Evolutionary conservation across 2,113 vertebrate species (phyloP), one percentile per base, ranked within the genome.

Genomic region (Oplegnathus fasciatus): DNA sequence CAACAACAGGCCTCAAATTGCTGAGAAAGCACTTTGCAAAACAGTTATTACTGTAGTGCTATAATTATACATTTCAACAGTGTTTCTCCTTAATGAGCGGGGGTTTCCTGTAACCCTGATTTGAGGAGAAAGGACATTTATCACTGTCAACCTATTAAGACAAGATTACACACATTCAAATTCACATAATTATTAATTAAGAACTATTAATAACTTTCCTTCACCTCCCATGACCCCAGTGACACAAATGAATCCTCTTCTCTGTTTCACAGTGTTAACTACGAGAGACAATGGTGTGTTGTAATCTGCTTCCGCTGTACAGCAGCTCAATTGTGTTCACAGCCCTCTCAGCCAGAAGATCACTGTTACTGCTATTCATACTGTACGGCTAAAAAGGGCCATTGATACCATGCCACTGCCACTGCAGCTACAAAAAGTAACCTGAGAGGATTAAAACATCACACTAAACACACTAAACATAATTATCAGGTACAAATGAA

Each of bases 271-370:
- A 78, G 76, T 48, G 82, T 60, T 64, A 91, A 60, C 60, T 83
- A 71, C 80, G 83, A 72, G 55, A 50, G 66, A 92, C 88, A 91
- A 88, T 88, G 37, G 74, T n/a, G 15, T 52, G 55, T 78, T 91
- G 89, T 91, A 48, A 4, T 26, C 22, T 52, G 77, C 60, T 89
- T 90, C 85, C 82, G 75, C 71, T 84, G 88, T 74, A 89, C 80
- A 87, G 78, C 72, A 61, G 67, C 55, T 82, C 82, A 37, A 80
- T 89, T 90, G 86, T 86, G n/a, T 86, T 78, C 69, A 70, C 48
- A 62, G 69, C 58, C 74, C 60, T 57, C 78, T 87, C 84, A 75
- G 78, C 68, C 85, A 82, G 64, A 85, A 78, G 69, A 82, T 87
- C 78, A 83, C 69, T 61, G 37, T 72, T 69, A 67, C 61, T 75